A percentile compares a stretch with the other conserved stretches of the same genome.
Evolutionary conservation across 1,140 invertebrate species (phyloP).

Genomic region (Trichogramma pretiosum): DNA sequence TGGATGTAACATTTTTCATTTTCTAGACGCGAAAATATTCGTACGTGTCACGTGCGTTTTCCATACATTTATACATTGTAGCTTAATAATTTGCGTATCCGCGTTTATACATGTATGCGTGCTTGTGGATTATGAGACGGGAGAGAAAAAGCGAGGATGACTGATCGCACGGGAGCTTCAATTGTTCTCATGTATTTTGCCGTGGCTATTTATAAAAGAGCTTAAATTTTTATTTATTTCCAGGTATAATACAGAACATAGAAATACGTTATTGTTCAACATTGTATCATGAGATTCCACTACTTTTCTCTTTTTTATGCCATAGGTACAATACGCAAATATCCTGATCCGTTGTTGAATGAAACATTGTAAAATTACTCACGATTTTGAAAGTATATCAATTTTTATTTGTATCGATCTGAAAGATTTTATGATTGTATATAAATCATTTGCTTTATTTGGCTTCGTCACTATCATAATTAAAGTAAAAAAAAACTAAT

Average conservation of each 20-base stretch:
- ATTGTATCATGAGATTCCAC: too few species aligned
- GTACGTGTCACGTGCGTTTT: not conserved
- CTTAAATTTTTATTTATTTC: slow-evolving; percentile 7
- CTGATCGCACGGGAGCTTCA: slow-evolving; percentile 11
- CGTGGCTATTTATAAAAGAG: slow-evolving; percentile 2
- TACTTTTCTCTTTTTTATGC: too few species aligned
- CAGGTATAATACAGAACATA: too few species aligned
- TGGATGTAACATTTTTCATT: slow-evolving; percentile 40
- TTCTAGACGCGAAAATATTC: slow-evolving; percentile 26
- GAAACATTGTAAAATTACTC: too few species aligned
- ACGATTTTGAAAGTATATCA: too few species aligned
- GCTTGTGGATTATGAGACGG: not conserved
- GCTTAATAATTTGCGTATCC: slow-evolving; percentile 5
- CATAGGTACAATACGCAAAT: too few species aligned
- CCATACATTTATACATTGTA: not conserved
- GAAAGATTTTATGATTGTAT: too few species aligned
- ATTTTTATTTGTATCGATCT: too few species aligned
- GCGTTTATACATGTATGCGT: not conserved
- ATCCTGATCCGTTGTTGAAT: too few species aligned
- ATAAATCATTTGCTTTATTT: too few species aligned
- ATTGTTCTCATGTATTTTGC: slow-evolving; percentile 14
- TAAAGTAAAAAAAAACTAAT: slow-evolving; percentile 9
- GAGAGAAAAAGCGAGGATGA: slow-evolving; percentile 4
- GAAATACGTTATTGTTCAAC: too few species aligned
- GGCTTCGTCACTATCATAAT: too few species aligned